Percentiles rank a stretch among this genome's conserved stretches.
These are phyloP conservation scores for Pterocles orientalis DNA, from an alignment of 2,113 vertebrate genomes.

Conservation along the genomic window DNA sequence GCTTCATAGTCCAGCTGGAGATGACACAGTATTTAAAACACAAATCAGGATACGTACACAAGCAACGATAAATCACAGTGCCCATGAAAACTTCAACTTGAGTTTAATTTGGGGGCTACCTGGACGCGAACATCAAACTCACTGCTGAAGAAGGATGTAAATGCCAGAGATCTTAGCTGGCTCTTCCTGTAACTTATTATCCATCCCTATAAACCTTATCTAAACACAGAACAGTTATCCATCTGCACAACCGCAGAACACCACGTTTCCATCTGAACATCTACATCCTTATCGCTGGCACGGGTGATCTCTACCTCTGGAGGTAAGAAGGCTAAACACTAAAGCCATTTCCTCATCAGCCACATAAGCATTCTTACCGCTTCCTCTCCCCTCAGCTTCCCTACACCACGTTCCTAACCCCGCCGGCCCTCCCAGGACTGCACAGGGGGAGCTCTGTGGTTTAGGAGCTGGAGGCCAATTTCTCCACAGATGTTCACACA, in stretches of 20 bases:
- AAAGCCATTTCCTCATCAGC: not conserved
- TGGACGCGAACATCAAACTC: not conserved
- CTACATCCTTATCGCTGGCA: not conserved
- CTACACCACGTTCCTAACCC: not conserved
- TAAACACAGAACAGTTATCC: not conserved
- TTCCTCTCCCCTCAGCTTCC: fast-evolving
- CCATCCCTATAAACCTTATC: not conserved
- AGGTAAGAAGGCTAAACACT: not conserved
- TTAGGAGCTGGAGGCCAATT: not conserved
- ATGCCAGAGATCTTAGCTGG: not conserved
- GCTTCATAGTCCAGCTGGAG: not conserved
- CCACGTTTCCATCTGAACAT: not conserved
- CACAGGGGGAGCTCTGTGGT: not conserved
- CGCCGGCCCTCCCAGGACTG: not conserved
- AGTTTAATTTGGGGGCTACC: not conserved
- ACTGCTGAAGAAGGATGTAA: not conserved
- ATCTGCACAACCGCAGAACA: not conserved
- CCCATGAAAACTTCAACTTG: fast-evolving
- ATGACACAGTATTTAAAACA: not conserved
- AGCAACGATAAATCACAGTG: not conserved
- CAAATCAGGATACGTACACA: not conserved
- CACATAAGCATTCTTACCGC: fast-evolving
- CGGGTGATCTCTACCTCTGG: not conserved
- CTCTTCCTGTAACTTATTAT: not conserved
- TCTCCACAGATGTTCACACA: not conserved